Evolutionary conservation across 2,888 invertebrate genomes (phyloP), one percentile per base, ranked within the genome.

Genomic region (Adela reaumurella): DNA sequence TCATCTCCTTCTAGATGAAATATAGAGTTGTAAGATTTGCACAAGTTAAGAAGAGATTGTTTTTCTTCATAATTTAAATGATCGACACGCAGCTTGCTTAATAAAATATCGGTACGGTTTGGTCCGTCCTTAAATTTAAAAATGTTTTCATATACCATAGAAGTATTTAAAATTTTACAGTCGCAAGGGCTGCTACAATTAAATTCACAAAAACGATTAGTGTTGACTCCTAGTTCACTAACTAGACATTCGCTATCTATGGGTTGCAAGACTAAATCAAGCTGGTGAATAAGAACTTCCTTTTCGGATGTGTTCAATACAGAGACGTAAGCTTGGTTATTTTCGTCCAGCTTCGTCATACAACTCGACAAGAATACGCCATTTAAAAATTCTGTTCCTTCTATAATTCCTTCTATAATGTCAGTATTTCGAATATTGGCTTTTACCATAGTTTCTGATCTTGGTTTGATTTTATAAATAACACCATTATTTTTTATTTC

Each of bases 321-420:
- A 11, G 50, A 55, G 6, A 54, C 50, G 16, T 49, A 16, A 16
- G 52, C 50, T 50, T 54, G 52, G 8, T 43, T 41, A 28, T 55
- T 52, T 41, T 46, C 14, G 8, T 54, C 42, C 2, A 54, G 52
- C 42, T 50, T 49, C 24, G 52, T 47, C 14, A 57, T 24, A 16
- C 51, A 49, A 51, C 47, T 54, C 16, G 54, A 53, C 2, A 57
- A 20, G 48, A 51, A 55, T 28, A 55, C 43, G 3, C 53, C 51
- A 14, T 55, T 43, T 1, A 47, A 17, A 14, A 56, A 46, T 49
- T 50, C 17, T 17, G 48, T 51, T 8, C 51, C 50, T 1, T 53
- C 50, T 17, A 51, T 46, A 16, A 55, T 49, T 18, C 57, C 55
- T 53, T 55, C 50, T 44, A 47, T 53, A 10, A 52, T 35, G 42